Conservation (phyloP, 2,888 invertebrate genomes). For the Timema cristinae region DNA sequence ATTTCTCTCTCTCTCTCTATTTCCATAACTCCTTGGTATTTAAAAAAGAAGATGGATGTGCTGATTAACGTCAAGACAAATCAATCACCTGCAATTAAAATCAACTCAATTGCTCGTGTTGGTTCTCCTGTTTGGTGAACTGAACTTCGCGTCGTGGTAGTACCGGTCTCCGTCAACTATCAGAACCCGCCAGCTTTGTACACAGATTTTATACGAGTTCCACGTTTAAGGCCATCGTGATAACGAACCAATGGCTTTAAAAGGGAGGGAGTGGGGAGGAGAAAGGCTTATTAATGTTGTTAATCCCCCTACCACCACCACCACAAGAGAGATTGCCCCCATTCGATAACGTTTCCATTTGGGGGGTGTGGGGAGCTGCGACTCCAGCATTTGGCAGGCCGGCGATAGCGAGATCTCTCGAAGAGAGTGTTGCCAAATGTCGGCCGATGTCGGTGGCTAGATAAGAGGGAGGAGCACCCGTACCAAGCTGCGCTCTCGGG, state of each 20-base stretch:
- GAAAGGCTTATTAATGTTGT: slow-evolving; percentile 15
- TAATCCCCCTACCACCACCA: slow-evolving; percentile 11
- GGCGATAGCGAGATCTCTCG: slow-evolving; percentile 25
- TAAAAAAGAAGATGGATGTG: no score
- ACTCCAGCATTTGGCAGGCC: slow-evolving; percentile 23
- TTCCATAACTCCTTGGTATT: no score
- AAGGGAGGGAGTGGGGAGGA: background rate
- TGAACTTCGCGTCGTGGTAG: no score
- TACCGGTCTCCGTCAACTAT: no score
- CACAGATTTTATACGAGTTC: slow-evolving; percentile 23
- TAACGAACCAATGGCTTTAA: slow-evolving; percentile 6
- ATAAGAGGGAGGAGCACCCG: slow-evolving; percentile 20
- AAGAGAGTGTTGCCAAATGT: slow-evolving; percentile 26
- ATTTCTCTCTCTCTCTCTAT: no score
- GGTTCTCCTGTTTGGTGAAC: no score
- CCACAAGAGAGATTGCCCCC: slow-evolving; percentile 19
- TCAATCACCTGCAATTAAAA: no score
- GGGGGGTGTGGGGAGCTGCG: slow-evolving; percentile 13
- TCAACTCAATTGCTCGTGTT: no score
- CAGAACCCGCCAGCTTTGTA: background rate
- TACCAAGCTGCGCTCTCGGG: slow-evolving; percentile 23
- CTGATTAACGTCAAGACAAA: no score
- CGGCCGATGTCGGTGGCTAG: slow-evolving; percentile 20
- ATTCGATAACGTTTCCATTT: slow-evolving; percentile 23
- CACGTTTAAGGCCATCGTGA: slow-evolving; percentile 26